A percentile compares a stretch with the other conserved stretches of the same genome.
phyloP scores from a whole-genome alignment of 2,113 vertebrate genomes.

The Maccullochella peelii region DNA sequence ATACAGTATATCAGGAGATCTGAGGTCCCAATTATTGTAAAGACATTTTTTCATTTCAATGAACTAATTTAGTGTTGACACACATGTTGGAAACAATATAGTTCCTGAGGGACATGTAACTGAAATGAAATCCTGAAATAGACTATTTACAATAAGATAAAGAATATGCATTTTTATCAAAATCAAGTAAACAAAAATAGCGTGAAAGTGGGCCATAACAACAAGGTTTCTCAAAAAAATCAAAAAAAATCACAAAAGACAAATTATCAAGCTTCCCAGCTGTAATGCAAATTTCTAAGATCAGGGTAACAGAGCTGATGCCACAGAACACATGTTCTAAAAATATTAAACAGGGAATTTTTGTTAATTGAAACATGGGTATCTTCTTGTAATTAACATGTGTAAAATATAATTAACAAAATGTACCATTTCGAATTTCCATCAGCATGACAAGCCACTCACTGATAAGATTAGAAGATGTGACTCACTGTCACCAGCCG shows the following conservation, averaged over 20 bases:
- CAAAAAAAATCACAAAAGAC: background rate
- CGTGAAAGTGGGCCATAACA: background rate
- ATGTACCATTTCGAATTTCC: background rate
- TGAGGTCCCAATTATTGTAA: conserved; percentile 40
- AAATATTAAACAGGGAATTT: background rate
- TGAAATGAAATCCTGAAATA: conserved; percentile 14
- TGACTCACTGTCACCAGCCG: conserved; percentile 38
- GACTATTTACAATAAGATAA: background rate
- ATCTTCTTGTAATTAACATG: conserved; percentile 4
- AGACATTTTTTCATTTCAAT: conserved; percentile 56
- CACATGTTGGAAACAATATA: conserved; percentile 21
- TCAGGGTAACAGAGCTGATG: background rate
- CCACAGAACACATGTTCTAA: background rate
- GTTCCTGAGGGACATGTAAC: conserved; percentile 15
- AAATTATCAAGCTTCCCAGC: background rate
- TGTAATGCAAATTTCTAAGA: background rate
- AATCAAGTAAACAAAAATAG: background rate
- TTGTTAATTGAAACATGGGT: background rate
- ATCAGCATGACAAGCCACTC: background rate
- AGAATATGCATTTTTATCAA: background rate
- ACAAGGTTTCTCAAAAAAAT: background rate
- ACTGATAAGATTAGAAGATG: conserved; percentile 41
- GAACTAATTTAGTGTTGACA: conserved; percentile 49
- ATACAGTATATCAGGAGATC: conserved; percentile 52
- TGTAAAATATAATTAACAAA: background rate